phyloP scores from a whole-genome alignment of 2,888 invertebrate genomes.

The Calameuta filiformis region DNA sequence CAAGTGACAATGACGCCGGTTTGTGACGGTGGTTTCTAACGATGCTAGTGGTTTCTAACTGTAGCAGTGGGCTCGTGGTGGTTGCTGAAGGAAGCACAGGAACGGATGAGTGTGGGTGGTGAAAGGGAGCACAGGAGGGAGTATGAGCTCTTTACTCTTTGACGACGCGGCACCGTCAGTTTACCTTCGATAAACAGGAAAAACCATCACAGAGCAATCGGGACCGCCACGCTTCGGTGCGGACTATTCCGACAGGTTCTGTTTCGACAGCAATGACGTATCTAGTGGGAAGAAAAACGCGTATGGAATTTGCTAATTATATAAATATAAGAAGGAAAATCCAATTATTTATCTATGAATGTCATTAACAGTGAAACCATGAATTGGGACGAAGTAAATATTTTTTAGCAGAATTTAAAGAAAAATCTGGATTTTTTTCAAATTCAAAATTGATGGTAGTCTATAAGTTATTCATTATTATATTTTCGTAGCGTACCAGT shows the following conservation, averaged over 20 bases:
- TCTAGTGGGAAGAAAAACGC: neutral
- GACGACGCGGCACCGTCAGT: slow-evolving; percentile 33
- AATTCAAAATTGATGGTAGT: too few relatives aligned
- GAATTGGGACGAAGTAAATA: neutral
- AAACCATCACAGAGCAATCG: slow-evolving; percentile 40
- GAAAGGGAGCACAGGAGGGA: slow-evolving; percentile 6
- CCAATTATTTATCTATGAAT: neutral
- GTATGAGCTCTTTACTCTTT: slow-evolving; percentile 36
- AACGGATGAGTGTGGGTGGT: slow-evolving; percentile 9
- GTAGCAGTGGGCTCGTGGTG: neutral
- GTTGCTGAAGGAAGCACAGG: slow-evolving; percentile 1
- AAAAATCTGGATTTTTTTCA: too few relatives aligned
- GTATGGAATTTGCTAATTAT: neutral
- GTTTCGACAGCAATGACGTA: slow-evolving; percentile 5
- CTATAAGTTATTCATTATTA: too few relatives aligned
- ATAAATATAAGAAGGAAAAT: neutral
- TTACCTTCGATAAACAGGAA: slow-evolving; percentile 43
- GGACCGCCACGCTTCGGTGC: slow-evolving; percentile 24
- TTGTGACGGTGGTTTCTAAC: neutral
- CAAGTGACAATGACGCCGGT: neutral
- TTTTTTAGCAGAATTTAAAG: too few relatives aligned
- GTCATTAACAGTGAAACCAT: neutral
- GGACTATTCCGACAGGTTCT: slow-evolving; percentile 13
- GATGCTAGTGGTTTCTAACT: neutral
- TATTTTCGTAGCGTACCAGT: too few relatives aligned